Evolutionary conservation across 1,140 invertebrate species (phyloP).

Genomic region (Drosophila kepulauana): DNA sequence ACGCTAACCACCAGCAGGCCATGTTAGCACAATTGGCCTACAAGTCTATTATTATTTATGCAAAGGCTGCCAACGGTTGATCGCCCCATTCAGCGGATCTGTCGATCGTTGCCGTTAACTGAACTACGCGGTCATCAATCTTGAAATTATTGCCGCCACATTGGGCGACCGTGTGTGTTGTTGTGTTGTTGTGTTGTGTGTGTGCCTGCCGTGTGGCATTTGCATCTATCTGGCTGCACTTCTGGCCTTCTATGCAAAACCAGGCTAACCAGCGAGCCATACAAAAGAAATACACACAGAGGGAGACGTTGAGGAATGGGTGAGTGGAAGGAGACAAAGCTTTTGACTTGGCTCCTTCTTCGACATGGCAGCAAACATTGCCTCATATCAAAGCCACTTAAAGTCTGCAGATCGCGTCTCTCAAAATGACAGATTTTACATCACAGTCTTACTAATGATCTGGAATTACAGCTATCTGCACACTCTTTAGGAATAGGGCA

Average conservation of each 20-base stretch:
- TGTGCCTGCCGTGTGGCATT: constrained; percentile 20
- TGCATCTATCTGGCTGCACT: constrained; percentile 35
- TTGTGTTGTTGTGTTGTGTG: too few species aligned
- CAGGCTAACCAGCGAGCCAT: background rate
- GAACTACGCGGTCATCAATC: constrained; percentile 79
- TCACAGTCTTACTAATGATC: background rate
- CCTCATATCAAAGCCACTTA: constrained; percentile 3
- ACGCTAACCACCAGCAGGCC: constrained; percentile 74
- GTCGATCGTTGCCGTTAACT: constrained; percentile 68
- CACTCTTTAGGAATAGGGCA: too few species aligned
- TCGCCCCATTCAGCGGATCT: constrained; percentile 50
- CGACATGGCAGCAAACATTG: background rate
- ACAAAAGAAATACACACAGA: background rate
- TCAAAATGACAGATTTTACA: constrained; percentile 3
- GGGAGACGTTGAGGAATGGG: background rate
- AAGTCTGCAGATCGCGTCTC: constrained; percentile 5
- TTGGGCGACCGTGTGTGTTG: constrained; percentile 19
- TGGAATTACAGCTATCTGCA: background rate
- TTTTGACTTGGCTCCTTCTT: too few species aligned
- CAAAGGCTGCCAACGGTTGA: constrained; percentile 69
- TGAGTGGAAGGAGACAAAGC: background rate
- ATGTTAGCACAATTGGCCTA: constrained; percentile 81
- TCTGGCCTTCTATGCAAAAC: constrained; percentile 11
- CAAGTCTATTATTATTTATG: constrained; percentile 83
- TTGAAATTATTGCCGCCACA: constrained; percentile 78